Conservation (phyloP, 2,888 invertebrate species). For the Salpingus planirostris region DNA sequence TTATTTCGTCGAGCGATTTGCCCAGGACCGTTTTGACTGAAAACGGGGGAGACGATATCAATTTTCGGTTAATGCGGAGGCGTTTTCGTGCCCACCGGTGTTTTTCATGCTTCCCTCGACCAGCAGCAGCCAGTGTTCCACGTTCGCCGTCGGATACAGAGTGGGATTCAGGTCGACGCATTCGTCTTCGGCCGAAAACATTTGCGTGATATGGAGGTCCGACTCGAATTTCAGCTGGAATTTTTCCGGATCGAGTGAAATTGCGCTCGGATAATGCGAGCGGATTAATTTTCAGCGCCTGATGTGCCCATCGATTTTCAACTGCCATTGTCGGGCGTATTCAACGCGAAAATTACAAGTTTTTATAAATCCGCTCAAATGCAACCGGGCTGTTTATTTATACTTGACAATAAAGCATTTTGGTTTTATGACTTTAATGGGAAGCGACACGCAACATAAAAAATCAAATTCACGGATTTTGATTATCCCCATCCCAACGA, state of each 20-base stretch:
- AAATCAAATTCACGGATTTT: too few relatives aligned
- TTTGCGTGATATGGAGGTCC: slow-evolving; percentile 59
- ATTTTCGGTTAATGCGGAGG: too few relatives aligned
- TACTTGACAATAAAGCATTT: too few relatives aligned
- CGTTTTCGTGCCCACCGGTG: slow-evolving; percentile 47
- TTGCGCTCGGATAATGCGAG: too few relatives aligned
- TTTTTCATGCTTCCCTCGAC: slow-evolving; percentile 64
- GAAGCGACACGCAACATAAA: too few relatives aligned
- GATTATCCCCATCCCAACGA: too few relatives aligned
- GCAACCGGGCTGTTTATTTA: too few relatives aligned
- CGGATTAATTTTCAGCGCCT: neutral
- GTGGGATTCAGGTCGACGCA: slow-evolving; percentile 56
- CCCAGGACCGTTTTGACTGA: slow-evolving; percentile 42
- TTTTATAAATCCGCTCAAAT: too few relatives aligned
- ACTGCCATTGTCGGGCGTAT: neutral
- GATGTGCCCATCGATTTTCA: neutral
- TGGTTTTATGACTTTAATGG: too few relatives aligned
- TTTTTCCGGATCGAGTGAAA: neutral
- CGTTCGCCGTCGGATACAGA: slow-evolving; percentile 62
- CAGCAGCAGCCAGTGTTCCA: slow-evolving; percentile 64
- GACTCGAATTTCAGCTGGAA: slow-evolving; percentile 57
- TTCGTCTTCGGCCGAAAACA: slow-evolving; percentile 72
- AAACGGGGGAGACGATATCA: too few relatives aligned
- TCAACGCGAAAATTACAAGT: too few relatives aligned
- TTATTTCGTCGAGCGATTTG: slow-evolving; percentile 42